These are phyloP conservation scores for Hoplodrina blanda DNA, from an alignment of 2,888 invertebrate genomes.

Conservation along the genomic window DNA sequence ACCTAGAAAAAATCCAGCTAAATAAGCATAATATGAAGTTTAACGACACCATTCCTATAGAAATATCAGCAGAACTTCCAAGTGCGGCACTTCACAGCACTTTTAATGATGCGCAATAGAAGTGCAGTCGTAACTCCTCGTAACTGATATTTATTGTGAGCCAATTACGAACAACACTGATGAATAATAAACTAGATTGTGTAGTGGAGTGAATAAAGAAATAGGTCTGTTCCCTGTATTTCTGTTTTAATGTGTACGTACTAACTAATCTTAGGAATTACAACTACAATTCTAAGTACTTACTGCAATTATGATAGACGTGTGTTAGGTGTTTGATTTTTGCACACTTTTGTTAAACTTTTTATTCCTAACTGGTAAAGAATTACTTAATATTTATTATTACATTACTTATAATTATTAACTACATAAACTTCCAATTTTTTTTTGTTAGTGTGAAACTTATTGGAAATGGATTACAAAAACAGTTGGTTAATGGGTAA, in stretches of 20 bases:
- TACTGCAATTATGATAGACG: not conserved
- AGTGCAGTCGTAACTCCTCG: constrained; percentile 38
- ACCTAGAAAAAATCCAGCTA: not conserved
- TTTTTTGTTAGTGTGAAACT: too few relatives aligned
- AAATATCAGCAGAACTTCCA: constrained; percentile 42
- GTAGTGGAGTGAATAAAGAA: constrained; percentile 7
- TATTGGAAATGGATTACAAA: too few relatives aligned
- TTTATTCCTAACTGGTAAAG: too few relatives aligned
- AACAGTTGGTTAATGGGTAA: too few relatives aligned
- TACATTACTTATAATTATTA: too few relatives aligned
- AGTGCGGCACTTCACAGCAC: constrained; percentile 29
- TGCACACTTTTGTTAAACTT: not conserved
- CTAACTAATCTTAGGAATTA: not conserved
- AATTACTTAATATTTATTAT: too few relatives aligned
- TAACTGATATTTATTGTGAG: constrained; percentile 48
- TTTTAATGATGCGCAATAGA: constrained; percentile 47
- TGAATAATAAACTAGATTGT: constrained; percentile 43
- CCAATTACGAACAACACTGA: constrained; percentile 43
- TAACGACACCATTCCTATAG: constrained; percentile 33
- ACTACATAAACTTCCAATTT: too few relatives aligned
- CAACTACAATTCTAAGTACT: not conserved
- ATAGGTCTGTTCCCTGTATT: not conserved
- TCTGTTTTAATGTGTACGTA: not conserved
- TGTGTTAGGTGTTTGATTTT: not conserved
- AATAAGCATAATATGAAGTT: constrained; percentile 34